phyloP scores from a whole-genome alignment of 37 sponge, comb jelly and placozoan species.

The Corticium candelabrum region DNA sequence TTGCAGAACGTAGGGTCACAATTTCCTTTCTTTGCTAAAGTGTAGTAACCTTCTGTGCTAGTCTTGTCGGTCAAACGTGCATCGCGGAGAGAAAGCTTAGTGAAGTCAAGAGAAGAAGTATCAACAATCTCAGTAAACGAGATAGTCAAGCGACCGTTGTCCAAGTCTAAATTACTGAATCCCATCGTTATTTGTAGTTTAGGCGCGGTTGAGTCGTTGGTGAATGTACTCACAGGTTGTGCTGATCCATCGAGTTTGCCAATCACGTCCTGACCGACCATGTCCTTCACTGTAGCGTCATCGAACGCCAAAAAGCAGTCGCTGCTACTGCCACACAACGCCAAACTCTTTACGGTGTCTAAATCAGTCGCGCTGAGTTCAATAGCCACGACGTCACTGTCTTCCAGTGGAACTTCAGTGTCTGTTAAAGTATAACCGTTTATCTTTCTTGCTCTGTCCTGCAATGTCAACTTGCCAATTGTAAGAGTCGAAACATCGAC shows the following conservation, averaged over 20 bases:
- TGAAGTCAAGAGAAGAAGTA: constrained; percentile 41
- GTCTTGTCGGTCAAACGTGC: constrained; percentile 20
- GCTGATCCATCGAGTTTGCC: background rate
- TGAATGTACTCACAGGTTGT: background rate
- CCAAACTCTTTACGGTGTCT: background rate
- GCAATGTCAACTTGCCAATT: background rate
- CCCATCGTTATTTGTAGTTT: background rate
- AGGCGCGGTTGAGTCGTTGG: background rate
- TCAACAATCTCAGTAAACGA: constrained; percentile 68
- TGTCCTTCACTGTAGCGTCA: background rate
- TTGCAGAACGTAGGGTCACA: too few relatives aligned
- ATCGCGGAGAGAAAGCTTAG: constrained; percentile 41
- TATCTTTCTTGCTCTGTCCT: too few relatives aligned
- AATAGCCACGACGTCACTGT: background rate
- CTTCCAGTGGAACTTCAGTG: background rate
- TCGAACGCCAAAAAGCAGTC: background rate
- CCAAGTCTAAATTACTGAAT: background rate
- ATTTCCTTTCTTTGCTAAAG: too few relatives aligned
- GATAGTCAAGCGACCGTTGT: background rate
- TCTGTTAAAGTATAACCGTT: background rate
- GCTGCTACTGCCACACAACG: background rate
- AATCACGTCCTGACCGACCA: background rate
- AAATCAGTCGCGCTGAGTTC: background rate
- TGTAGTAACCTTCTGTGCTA: constrained; percentile 36
- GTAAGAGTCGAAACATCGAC: background rate